Conservation (phyloP, 2,113 vertebrate genomes). For the Eidolon helvum region DNA sequence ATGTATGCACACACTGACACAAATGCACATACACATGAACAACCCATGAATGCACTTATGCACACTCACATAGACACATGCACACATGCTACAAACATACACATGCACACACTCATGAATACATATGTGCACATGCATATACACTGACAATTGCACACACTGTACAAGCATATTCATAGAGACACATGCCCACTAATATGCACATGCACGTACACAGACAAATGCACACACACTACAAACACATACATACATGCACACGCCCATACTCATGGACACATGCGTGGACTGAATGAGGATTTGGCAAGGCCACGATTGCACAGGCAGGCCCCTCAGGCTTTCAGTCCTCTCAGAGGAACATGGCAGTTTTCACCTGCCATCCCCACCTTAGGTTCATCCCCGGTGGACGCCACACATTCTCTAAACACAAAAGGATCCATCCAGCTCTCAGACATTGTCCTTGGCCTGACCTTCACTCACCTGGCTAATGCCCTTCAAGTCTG, state of each 20-base stretch:
- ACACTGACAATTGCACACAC: too few relatives aligned
- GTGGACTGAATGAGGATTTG: fast-evolving
- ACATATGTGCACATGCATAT: background rate
- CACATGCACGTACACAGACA: background rate
- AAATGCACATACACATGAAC: background rate
- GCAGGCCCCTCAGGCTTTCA: background rate
- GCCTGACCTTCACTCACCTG: background rate
- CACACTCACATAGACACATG: too few relatives aligned
- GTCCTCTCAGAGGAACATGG: fast-evolving
- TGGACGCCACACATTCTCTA: background rate
- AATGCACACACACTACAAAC: too few relatives aligned
- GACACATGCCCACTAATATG: background rate
- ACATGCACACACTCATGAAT: background rate
- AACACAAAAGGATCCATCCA: background rate
- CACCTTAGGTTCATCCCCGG: background rate
- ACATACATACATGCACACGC: background rate
- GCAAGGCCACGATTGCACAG: background rate
- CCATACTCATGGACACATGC: fast-evolving
- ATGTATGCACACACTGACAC: too few relatives aligned
- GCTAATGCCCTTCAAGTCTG: background rate
- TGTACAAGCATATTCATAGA: background rate
- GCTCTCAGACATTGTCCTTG: background rate
- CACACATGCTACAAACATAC: too few relatives aligned
- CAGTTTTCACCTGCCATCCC: fast-evolving
- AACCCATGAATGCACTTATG: background rate